These are phyloP conservation scores for Cordylochernes scorpioides DNA, from an alignment of 2,888 invertebrate genomes.

Conservation along the genomic window DNA sequence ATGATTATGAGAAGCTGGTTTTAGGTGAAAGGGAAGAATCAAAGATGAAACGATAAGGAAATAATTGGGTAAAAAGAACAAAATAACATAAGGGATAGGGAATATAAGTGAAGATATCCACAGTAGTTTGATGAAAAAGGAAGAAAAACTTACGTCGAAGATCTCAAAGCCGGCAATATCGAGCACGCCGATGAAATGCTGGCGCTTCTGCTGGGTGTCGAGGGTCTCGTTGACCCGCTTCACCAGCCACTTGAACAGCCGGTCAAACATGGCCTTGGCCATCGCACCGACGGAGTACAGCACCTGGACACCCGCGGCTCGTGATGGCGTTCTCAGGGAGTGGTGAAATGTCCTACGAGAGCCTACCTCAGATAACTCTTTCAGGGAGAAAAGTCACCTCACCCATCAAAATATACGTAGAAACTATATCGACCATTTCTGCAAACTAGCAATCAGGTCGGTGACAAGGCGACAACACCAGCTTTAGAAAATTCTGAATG, in stretches of 20 bases:
- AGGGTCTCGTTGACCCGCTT: constrained; percentile 98
- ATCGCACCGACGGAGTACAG: constrained; percentile 78
- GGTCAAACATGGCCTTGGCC: constrained; percentile 86
- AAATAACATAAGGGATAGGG: neutral
- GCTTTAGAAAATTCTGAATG: no score
- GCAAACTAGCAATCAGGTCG: no score
- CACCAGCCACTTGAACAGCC: constrained; percentile 92
- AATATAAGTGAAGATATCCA: constrained; percentile 1
- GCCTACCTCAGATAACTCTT: no score
- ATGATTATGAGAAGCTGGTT: neutral
- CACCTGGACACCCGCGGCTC: constrained; percentile 40
- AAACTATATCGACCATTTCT: no score
- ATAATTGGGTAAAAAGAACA: neutral
- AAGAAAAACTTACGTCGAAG: constrained; percentile 38
- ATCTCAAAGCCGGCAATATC: constrained; percentile 99
- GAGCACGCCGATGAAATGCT: constrained; percentile 98
- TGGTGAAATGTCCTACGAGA: no score
- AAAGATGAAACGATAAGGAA: neutral
- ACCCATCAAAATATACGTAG: no score
- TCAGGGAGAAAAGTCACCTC: no score
- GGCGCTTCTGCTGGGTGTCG: constrained; percentile 93
- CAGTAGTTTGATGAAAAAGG: neutral
- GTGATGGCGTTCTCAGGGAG: no score
- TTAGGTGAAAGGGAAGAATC: neutral
- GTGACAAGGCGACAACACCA: no score